phyloP scores from a whole-genome alignment of 2,113 vertebrate genomes.

The Orcinus orca region DNA sequence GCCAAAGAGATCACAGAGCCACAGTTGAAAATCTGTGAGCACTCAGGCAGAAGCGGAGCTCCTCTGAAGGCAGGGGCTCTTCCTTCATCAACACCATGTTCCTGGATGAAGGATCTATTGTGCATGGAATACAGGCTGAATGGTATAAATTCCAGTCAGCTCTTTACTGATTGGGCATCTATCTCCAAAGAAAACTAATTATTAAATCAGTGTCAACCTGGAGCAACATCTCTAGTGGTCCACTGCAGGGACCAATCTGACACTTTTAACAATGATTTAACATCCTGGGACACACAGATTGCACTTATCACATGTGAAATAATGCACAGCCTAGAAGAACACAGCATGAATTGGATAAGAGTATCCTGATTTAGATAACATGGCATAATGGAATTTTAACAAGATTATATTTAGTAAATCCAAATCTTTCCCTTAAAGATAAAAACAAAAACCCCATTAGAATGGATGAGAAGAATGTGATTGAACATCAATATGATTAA shows the following conservation, averaged over 20 bases:
- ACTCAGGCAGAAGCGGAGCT: rapidly evolving
- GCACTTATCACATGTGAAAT: background rate
- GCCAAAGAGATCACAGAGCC: background rate
- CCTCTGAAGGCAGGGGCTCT: background rate
- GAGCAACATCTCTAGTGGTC: background rate
- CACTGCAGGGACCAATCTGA: background rate
- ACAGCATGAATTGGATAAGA: background rate
- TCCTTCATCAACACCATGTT: background rate
- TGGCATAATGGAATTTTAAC: background rate
- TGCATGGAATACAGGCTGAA: background rate
- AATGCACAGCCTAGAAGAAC: background rate
- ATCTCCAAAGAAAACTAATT: background rate
- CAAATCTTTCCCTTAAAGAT: background rate
- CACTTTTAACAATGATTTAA: background rate
- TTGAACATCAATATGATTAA: background rate
- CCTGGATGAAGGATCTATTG: background rate
- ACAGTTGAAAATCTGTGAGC: background rate
- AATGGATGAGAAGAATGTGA: background rate
- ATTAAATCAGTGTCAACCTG: background rate
- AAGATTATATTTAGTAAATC: background rate
- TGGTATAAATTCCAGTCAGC: background rate
- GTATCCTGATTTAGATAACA: background rate
- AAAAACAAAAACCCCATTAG: background rate
- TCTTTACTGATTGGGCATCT: background rate
- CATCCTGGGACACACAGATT: background rate